Evolutionary conservation across 2,888 invertebrate species (phyloP), one percentile per base, ranked within the genome.

Genomic region (Thecocarcelia acutangulata): DNA sequence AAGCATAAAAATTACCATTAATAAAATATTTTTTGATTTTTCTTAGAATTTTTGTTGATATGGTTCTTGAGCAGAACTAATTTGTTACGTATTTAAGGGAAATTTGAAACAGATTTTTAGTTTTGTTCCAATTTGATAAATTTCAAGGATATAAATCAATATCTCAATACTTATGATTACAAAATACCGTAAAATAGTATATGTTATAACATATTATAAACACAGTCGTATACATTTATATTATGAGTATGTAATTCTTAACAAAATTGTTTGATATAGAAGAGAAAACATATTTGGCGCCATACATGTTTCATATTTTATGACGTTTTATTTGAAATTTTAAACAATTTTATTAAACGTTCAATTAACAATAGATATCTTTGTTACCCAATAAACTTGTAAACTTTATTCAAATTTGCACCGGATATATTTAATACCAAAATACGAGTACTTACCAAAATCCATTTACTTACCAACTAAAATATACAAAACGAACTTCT

Each of bases 361-460:
- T 15, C 24, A 48, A 68, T 44, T 11, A 44, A 13, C 42, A 44
- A 11, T 58, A 13, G 19, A 61, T 17, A 33, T 33, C 63, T 82
- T 87, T 87, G 86, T 86, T 87, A 87, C 88, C 86, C 85, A 86
- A 87, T 88, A 87, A 88, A 87, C 73, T 87, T n/a, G 56, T 83
- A 61, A 48, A 77, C 58, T 82, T 86, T 85, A 84, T 83, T 83
- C 83, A 77, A 42, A 84, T 83, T 83, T 79, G 66, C 72, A 80
- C 80, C 83, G 86, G 85, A 87, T 85, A 83, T 85, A 84, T 85
- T 83, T 75, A 48, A 42, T 54, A 24, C 15, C 0, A 40, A 72
- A 48, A 42, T 54, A 24, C 15, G 0, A 40, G 66, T 50, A 72
- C 46, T 69, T 66, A 21, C 42, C 37, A 50, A 52, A 19, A 40